phyloP scores from a whole-genome alignment of 2,797 vertebrate genomes.

The Thamnophis elegans region DNA sequence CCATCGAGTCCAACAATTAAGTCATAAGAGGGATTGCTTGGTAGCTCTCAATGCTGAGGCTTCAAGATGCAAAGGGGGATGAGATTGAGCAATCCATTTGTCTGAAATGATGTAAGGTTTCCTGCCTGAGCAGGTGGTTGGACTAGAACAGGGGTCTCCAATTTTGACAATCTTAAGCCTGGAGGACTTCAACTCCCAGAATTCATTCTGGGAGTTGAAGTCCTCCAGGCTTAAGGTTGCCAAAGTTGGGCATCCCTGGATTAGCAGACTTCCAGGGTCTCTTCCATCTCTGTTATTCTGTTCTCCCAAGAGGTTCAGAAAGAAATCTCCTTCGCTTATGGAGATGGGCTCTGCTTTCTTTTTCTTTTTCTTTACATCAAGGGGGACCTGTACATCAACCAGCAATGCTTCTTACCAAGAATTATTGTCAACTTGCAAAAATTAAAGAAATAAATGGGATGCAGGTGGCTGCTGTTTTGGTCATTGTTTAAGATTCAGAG shows the following conservation, averaged over 20 bases:
- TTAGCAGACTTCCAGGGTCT: not conserved
- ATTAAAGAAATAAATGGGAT: not conserved
- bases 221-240: no score
- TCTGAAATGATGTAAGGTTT: not conserved
- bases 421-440: not conserved
- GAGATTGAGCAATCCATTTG: not conserved
- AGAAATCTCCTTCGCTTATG: not conserved
- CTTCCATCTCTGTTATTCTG: not conserved
- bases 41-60: not conserved
- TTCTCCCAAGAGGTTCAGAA: not conserved
- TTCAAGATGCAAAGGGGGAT: not conserved
- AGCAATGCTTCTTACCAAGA: not conserved
- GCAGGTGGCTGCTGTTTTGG: not conserved
- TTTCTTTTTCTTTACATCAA: not conserved
- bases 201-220: no score
- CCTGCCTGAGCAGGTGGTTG: not conserved
- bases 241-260: not conserved
- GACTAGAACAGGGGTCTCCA: not conserved
- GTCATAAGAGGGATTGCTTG: rapidly evolving
- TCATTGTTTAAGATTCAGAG: not conserved
- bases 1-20: not conserved
- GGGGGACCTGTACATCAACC: not conserved
- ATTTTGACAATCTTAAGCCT: no score
- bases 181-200: no score
- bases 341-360: not conserved